Conservation (phyloP, 2,113 vertebrate species). For the Cynopterus brachyotis region DNA sequence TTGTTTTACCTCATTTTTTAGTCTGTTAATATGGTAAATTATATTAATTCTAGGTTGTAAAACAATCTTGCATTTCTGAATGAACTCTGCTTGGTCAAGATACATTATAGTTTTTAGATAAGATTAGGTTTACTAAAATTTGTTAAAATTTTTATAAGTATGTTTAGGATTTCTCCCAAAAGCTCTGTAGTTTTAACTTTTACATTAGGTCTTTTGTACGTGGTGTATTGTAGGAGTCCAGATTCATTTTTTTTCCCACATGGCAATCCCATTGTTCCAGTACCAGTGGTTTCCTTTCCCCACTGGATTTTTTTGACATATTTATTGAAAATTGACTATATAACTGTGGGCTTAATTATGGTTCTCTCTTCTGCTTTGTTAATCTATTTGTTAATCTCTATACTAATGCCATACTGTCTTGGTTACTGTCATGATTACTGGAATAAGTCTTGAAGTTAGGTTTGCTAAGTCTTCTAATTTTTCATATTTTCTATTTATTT, state of each 20-base stretch:
- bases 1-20: background rate
- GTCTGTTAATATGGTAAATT: background rate
- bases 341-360: background rate
- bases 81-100: background rate
- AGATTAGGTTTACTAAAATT: background rate
- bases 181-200: background rate
- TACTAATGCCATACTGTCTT: background rate
- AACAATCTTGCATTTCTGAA: background rate
- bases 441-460: background rate
- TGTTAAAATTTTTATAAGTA: background rate
- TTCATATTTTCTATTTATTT: background rate
- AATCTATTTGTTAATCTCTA: background rate
- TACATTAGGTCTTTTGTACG: background rate
- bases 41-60: background rate
- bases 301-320: background rate
- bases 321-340: background rate
- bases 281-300: background rate
- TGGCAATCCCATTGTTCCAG: background rate
- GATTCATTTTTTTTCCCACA: background rate
- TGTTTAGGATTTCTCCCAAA: background rate
- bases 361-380: background rate
- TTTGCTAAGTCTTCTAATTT: background rate
- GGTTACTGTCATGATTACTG: background rate
- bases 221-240: background rate
- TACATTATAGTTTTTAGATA: background rate